Evolutionary conservation across 2,113 vertebrate genomes (phyloP), one percentile per base, ranked within the genome.

Genomic region (Sphaerodactylus townsendi): DNA sequence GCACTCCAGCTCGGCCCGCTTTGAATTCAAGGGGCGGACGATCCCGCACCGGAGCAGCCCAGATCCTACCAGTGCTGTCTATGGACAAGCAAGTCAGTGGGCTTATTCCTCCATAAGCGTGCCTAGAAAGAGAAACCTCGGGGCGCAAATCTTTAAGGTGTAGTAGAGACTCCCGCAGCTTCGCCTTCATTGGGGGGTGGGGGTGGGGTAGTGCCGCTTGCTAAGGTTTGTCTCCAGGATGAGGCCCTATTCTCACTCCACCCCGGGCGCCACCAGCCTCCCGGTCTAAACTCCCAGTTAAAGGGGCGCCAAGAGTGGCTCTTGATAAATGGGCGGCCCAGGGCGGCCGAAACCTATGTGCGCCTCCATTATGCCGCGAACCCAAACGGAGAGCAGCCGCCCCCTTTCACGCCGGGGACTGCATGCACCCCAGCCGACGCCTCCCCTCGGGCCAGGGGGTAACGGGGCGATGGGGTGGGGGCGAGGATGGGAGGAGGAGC

Each of bases 301-400:
- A 69, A 69, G n/a, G 13, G n/a, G n/a, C 30, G n/a, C 11, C 6
- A 1, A 62, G 85, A 84, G 83, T 44, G 30, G 53, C 46, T 85
- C 59, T 48, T 74, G 72, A 88, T 93, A 97, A 97, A 97, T 96
- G 94, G 96, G 96, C 89, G 95, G 90, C 93, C 94, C 53, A 23
- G 69, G 84, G 88, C 95, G 94, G 94, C 96, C 94, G 94, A 96
- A 96, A 96, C 95, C 97, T 96, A 96, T 97, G 97, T 97, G 95
- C 95, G 94, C 93, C 90, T 95, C 96, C 95, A 97, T 97, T 96
- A 97, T 76, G 94, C 93, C 90, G 93, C 28, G 89, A 94, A 94
- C 80, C 95, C 96, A 93, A 95, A 95, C 96, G 97, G 97, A 94
- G 94, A 95, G 91, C 94, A 82, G 96, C 91, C 88, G 91, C 97